A percentile compares a stretch with the other conserved stretches of the same genome.
Evolutionary conservation across 1,140 invertebrate species (phyloP).

Genomic region (Drosophila obscura): DNA sequence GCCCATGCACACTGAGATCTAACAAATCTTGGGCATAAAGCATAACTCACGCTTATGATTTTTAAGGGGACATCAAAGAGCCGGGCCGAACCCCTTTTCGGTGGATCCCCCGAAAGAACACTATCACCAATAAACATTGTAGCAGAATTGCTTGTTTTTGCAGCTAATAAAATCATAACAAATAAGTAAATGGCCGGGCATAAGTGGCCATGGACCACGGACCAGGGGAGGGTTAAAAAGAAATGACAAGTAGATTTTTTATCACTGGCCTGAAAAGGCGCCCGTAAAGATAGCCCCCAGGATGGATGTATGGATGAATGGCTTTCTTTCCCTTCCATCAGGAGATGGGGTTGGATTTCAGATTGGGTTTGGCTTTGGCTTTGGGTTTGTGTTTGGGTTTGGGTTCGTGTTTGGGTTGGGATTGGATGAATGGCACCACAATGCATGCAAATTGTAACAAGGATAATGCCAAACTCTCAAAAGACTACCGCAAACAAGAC

Average conservation of each 20-base stretch:
- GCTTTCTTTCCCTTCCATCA: conserved; percentile 10
- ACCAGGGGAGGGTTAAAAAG: conserved; percentile 43
- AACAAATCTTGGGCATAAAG: conserved; percentile 34
- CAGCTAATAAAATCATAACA: conserved; percentile 83
- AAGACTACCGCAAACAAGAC: conserved; percentile 75
- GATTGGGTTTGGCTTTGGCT: background rate
- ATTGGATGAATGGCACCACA: conserved; percentile 51
- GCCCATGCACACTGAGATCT: conserved; percentile 8
- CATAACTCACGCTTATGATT: conserved; percentile 81
- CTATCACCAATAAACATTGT: conserved; percentile 82
- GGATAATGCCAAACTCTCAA: conserved; percentile 77
- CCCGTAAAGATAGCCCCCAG: conserved; percentile 36
- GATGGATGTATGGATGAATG: conserved; percentile 71
- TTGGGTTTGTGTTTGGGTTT: background rate
- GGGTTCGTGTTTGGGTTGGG: background rate
- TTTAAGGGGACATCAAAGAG: conserved; percentile 77
- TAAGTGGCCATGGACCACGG: conserved; percentile 49
- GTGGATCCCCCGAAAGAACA: conserved; percentile 43
- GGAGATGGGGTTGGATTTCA: background rate
- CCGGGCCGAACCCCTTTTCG: conserved; percentile 45
- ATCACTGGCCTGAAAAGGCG: conserved; percentile 57
- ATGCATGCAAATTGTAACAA: conserved; percentile 79
- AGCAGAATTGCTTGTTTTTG: conserved; percentile 80
- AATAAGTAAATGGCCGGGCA: conserved; percentile 68
- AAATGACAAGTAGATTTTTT: conserved; percentile 78